phyloP scores from a whole-genome alignment of 2,113 vertebrate species.

The Peromyscus leucopus region DNA sequence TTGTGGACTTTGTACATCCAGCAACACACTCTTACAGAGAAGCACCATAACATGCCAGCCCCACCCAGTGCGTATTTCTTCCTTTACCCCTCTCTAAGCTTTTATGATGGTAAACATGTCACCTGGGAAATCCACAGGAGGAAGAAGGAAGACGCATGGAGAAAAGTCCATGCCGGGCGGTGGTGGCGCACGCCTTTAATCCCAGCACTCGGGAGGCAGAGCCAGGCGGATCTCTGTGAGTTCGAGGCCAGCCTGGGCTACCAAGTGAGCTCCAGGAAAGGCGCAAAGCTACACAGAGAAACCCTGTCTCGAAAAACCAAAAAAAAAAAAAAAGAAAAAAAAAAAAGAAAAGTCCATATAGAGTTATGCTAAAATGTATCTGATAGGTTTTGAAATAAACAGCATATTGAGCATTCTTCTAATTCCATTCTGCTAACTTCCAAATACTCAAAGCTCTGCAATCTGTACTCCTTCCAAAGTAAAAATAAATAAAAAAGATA shows the following conservation, averaged over 20 bases:
- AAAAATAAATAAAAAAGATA: neutral
- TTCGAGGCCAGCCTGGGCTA: too few species aligned
- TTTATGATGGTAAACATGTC: neutral
- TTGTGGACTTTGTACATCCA: too few species aligned
- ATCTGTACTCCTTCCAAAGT: conserved; percentile 16
- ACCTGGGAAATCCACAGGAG: neutral
- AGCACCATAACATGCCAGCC: neutral
- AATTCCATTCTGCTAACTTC: conserved; percentile 32
- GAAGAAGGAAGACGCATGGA: neutral
- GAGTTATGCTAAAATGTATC: conserved; percentile 19
- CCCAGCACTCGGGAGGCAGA: too few species aligned
- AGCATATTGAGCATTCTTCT: neutral
- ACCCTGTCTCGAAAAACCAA: too few species aligned
- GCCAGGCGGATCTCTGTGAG: too few species aligned
- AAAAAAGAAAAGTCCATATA: neutral
- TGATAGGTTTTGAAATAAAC: conserved; percentile 37
- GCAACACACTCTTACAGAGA: neutral
- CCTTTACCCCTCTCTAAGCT: neutral
- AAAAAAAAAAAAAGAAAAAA: too few species aligned
- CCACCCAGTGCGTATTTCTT: neutral
- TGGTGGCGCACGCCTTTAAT: too few species aligned
- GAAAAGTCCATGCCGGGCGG: neutral
- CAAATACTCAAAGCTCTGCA: conserved; percentile 45
- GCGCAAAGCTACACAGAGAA: too few species aligned
- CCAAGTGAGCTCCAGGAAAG: too few species aligned